Percentiles rank a stretch among this genome's conserved stretches.
phyloP scores from a whole-genome alignment of 1,140 invertebrate genomes.

The Trichonephila clavata region DNA sequence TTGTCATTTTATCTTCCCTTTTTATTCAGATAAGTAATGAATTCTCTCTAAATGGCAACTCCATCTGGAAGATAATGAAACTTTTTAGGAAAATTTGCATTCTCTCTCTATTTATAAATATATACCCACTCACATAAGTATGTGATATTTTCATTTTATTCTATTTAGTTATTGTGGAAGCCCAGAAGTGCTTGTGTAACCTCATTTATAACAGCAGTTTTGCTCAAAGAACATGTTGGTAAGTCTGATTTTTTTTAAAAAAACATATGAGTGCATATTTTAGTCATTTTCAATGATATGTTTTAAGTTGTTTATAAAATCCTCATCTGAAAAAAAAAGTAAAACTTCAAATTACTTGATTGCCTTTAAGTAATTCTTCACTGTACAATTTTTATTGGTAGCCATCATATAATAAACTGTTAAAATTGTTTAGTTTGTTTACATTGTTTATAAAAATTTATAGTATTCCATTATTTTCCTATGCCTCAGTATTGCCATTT shows the following conservation, averaged over 20 bases:
- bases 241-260: slow-evolving; percentile 53
- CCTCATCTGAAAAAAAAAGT: neutral
- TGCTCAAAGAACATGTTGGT: slow-evolving; percentile 86
- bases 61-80: no score
- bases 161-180: slow-evolving; percentile 87
- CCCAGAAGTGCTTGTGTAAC: slow-evolving; percentile 94
- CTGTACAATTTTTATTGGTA: neutral
- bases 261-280: neutral
- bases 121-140: no score
- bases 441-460: neutral
- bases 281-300: neutral
- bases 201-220: slow-evolving; percentile 90
- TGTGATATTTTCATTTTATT: slow-evolving; percentile 79
- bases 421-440: neutral
- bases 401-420: neutral
- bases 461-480: neutral
- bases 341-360: neutral
- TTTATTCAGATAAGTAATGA: no score
- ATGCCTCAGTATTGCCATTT: neutral
- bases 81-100: no score
- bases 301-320: neutral
- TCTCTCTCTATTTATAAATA: no score
- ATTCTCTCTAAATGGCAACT: no score
- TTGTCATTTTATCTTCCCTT: no score
- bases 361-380: neutral